Base-by-base conservation (phyloP, 92 coral and sea anemone species). In the Muricea muricata region DNA sequence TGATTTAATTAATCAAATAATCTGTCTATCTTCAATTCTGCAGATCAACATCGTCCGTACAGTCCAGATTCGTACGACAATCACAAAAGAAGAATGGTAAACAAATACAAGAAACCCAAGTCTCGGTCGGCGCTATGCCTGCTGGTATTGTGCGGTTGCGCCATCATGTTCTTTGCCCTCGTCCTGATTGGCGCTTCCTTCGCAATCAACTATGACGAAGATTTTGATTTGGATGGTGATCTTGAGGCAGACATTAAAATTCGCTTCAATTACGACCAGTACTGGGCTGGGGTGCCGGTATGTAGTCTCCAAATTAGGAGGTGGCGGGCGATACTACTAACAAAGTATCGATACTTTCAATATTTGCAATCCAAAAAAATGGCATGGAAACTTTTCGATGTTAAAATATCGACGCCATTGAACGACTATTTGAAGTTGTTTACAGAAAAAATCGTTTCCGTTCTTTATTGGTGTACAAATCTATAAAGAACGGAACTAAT, bases 211-310 rank as follows among this genome's bases (percentile, higher is more conserved):
- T 73, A 39, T 26, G 55, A 24, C n/a, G 79, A 39, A n/a, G 79
- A 73, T 35, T 23, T 28, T 23, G 79, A 42, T 18, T 24, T 28
- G 11, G 60, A 42, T n/a, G 1, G 7, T 17, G 15, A 24, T 41
- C 48, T 37, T 29, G 76, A 70, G 9, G 48, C 57, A 20, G 12
- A 41, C 15, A 42, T 73, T 50, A 34, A 73, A 73, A 28, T 31
- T 42, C 56, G 31, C 21, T 73, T 73, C 6, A 73, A 18, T 29
- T 73, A 73, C 20, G 26, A 14, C 39, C 79, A 73, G 33, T 73
- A 73, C 33, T 73, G 79, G 79, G 79, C 79, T 73, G 79, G 79
- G 7, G 34, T 73, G 4, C 79, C 79, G 55, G 79, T 73, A 28
- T 4, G 79, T 73, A 15, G 26, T 17, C 42, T 4, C 42, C 42